Percentiles rank a stretch among this genome's conserved stretches.
phyloP scores from a whole-genome alignment of 2,888 invertebrate species.

The Conops quadrifasciatus region DNA sequence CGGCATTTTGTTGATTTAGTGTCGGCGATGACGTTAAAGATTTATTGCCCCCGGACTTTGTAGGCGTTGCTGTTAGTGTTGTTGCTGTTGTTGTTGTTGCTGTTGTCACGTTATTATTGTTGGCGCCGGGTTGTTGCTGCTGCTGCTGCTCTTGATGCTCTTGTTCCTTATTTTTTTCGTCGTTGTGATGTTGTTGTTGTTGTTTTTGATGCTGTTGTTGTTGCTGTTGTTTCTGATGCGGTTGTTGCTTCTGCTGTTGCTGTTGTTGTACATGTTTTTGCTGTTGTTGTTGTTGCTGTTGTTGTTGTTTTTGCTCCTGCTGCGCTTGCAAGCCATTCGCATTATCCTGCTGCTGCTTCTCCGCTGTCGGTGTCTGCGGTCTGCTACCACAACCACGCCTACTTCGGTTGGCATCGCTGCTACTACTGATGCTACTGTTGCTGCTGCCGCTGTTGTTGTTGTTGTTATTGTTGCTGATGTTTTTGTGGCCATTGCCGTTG shows the following conservation, averaged over 20 bases:
- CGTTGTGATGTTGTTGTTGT: too few species aligned
- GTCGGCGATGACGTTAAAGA: constrained; percentile 39
- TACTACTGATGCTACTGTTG: constrained; percentile 4
- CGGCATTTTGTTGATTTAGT: constrained; percentile 43
- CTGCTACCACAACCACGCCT: constrained; percentile 35
- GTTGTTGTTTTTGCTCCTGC: constrained; percentile 15
- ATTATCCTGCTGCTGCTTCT: constrained; percentile 28
- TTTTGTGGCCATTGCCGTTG: too few species aligned
- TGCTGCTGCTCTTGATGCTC: too few species aligned
- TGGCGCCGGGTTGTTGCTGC: too few species aligned
- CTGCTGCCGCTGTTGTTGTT: constrained; percentile 32
- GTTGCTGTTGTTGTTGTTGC: constrained; percentile 36
- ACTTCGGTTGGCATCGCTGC: neutral
- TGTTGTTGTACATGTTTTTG: constrained; percentile 37
- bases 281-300: constrained; percentile 38
- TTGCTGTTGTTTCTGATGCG: constrained; percentile 13
- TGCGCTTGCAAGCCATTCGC: constrained; percentile 29
- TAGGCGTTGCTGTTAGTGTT: constrained; percentile 34
- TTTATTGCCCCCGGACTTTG: constrained; percentile 36
- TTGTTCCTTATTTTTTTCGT: constrained; percentile 18
- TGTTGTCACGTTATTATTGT: constrained; percentile 13
- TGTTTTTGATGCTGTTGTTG: constrained; percentile 38
- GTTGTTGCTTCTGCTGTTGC: constrained; percentile 39
- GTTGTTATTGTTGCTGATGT: constrained; percentile 35
- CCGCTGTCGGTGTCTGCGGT: constrained; percentile 43